A percentile compares a stretch with the other conserved stretches of the same genome.
These are phyloP conservation scores for Rhorus exstirpatorius DNA, from an alignment of 2,888 invertebrate species.

Conservation along the genomic window DNA sequence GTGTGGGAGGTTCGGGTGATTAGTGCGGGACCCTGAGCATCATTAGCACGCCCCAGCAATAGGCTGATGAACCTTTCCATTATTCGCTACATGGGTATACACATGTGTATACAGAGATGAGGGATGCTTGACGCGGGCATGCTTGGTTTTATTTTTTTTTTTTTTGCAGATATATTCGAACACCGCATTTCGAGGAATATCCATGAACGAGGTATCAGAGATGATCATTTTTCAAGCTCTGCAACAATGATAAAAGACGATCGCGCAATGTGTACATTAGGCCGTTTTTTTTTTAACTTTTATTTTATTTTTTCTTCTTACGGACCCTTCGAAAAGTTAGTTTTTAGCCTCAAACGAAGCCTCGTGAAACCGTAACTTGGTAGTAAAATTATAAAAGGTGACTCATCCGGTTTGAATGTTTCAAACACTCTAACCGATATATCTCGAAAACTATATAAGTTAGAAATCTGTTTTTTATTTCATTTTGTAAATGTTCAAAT, in stretches of 20 bases:
- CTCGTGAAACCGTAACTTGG: too few relatives aligned
- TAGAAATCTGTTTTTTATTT: too few relatives aligned
- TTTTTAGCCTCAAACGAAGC: too few relatives aligned
- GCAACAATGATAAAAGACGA: slow-evolving; percentile 6
- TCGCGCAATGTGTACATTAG: background rate
- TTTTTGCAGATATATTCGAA: slow-evolving; percentile 64
- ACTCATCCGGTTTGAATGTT: too few relatives aligned
- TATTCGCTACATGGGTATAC: slow-evolving; percentile 80
- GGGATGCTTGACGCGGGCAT: background rate
- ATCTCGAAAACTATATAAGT: too few relatives aligned
- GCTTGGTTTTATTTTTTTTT: slow-evolving; percentile 17
- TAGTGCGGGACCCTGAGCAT: slow-evolving; percentile 72
- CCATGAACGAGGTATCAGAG: slow-evolving; percentile 20
- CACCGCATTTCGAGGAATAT: slow-evolving; percentile 9
- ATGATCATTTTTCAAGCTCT: slow-evolving; percentile 28
- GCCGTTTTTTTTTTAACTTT: too few relatives aligned
- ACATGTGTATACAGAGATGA: background rate
- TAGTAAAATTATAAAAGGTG: too few relatives aligned
- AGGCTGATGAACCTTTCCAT: slow-evolving; percentile 78
- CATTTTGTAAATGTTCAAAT: too few relatives aligned
- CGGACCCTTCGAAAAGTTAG: too few relatives aligned
- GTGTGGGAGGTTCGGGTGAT: slow-evolving; percentile 66
- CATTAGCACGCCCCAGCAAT: slow-evolving; percentile 76
- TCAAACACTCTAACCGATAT: too few relatives aligned
- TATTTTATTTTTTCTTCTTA: background rate